phyloP scores from a whole-genome alignment of 1,140 invertebrate species.

The Coptotermes formosanus region DNA sequence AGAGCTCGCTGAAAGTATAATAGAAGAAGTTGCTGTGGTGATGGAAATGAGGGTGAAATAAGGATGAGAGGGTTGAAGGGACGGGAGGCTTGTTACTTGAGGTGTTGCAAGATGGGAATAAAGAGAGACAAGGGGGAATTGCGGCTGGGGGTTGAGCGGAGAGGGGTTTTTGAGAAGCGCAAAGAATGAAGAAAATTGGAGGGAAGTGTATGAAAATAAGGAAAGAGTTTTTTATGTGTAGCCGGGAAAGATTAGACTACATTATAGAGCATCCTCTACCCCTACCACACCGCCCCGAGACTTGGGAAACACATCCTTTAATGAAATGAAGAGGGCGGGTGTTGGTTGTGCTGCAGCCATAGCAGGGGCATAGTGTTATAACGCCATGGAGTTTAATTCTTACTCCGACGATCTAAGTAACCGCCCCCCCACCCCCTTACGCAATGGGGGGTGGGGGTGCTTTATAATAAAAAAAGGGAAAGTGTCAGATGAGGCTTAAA shows the following conservation, averaged over 20 bases:
- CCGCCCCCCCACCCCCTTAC: not conserved
- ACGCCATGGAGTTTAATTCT: conserved; percentile 28
- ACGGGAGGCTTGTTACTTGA: conserved; percentile 18
- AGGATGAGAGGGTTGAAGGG: not conserved
- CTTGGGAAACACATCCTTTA: conserved; percentile 30
- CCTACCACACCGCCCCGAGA: not conserved
- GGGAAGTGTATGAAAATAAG: conserved; percentile 26
- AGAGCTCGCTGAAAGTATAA: conserved; percentile 22
- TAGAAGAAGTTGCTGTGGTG: conserved; percentile 25
- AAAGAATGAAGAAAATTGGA: conserved; percentile 17
- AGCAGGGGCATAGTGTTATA: not conserved
- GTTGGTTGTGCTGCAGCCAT: not conserved
- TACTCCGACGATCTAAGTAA: conserved; percentile 28
- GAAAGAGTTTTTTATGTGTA: conserved; percentile 22
- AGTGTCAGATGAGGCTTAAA: conserved; percentile 30
- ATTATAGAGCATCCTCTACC: conserved; percentile 24
- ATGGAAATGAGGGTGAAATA: conserved; percentile 9
- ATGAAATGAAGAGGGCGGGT: conserved; percentile 25
- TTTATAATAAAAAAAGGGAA: conserved; percentile 18
- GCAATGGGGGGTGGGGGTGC: not conserved
- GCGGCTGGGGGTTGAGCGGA: not conserved
- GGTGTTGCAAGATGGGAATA: conserved; percentile 25
- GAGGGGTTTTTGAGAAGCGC: conserved; percentile 3
- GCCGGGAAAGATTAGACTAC: conserved; percentile 28
- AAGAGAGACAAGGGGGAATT: conserved; percentile 18